These are phyloP conservation scores for Caenorhabditis sp. DNA, from an alignment of 2,888 invertebrate species.

Conservation along the genomic window DNA sequence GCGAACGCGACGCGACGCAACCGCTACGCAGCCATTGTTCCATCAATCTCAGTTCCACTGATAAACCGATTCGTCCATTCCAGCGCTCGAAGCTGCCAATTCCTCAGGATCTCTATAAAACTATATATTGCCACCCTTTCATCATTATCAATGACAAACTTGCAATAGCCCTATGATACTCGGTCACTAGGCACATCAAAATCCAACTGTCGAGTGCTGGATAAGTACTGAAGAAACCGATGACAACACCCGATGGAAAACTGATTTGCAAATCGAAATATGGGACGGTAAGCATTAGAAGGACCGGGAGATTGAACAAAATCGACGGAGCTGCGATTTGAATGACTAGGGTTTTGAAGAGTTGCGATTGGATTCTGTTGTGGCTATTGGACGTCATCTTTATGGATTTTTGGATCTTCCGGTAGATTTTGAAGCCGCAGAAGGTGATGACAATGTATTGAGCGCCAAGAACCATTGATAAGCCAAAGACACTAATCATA, in stretches of 20 bases:
- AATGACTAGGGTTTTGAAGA: neutral
- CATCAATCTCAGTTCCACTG: too few relatives aligned
- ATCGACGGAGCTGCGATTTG: conserved; percentile 1
- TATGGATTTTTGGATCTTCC: neutral
- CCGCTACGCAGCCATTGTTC: too few relatives aligned
- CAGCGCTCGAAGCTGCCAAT: too few relatives aligned
- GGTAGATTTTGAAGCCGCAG: conserved; percentile 1
- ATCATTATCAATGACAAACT: neutral
- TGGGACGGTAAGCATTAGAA: neutral
- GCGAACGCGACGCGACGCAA: too few relatives aligned
- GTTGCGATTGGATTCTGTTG: neutral
- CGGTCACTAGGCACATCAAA: conserved; percentile 10
- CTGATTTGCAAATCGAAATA: neutral
- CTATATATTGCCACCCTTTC: too few relatives aligned
- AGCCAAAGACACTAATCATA: neutral
- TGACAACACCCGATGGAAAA: neutral
- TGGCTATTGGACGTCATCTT: neutral
- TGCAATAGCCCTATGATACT: neutral
- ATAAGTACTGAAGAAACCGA: conserved; percentile 10
- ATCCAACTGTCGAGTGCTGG: conserved; percentile 16
- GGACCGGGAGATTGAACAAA: neutral
- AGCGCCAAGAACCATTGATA: neutral
- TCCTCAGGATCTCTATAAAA: too few relatives aligned
- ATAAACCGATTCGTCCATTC: too few relatives aligned
- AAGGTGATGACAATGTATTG: conserved; percentile 1